Conservation (phyloP, 2,113 vertebrate genomes). For the human region DNA sequence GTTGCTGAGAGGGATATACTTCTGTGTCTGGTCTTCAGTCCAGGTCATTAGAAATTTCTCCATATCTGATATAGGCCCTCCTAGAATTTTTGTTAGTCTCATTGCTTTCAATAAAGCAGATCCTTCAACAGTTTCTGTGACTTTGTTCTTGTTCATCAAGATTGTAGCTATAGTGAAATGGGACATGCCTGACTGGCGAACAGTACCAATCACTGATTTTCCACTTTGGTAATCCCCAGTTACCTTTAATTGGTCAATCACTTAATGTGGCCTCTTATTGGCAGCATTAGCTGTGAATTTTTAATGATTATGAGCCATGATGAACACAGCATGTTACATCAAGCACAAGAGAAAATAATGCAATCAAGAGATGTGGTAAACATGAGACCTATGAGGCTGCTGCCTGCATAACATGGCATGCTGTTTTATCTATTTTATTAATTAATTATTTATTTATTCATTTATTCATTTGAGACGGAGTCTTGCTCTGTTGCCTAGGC, state of each 20-base stretch:
- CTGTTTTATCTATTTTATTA: not conserved
- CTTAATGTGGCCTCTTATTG: not conserved
- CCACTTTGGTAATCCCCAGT: not conserved
- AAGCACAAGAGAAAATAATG: not conserved
- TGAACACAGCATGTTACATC: not conserved
- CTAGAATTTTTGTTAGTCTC: not conserved
- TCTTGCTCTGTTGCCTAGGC: too few relatives aligned
- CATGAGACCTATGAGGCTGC: not conserved
- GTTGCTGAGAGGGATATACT: not conserved
- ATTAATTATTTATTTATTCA: not conserved
- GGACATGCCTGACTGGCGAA: not conserved
- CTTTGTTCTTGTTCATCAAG: not conserved
- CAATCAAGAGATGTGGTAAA: not conserved
- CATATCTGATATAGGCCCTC: not conserved
- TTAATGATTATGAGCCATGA: not conserved
- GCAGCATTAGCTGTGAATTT: not conserved
- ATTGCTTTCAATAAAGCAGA: not conserved
- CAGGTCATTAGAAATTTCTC: not conserved
- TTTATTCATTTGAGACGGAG: not conserved
- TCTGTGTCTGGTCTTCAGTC: not conserved
- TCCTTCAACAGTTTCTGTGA: not conserved
- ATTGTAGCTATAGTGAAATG: not conserved
- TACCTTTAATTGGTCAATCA: not conserved
- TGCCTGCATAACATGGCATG: not conserved
- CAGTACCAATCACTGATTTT: not conserved